Conservation (phyloP, 2,888 invertebrate genomes). For the Muscina levida region DNA sequence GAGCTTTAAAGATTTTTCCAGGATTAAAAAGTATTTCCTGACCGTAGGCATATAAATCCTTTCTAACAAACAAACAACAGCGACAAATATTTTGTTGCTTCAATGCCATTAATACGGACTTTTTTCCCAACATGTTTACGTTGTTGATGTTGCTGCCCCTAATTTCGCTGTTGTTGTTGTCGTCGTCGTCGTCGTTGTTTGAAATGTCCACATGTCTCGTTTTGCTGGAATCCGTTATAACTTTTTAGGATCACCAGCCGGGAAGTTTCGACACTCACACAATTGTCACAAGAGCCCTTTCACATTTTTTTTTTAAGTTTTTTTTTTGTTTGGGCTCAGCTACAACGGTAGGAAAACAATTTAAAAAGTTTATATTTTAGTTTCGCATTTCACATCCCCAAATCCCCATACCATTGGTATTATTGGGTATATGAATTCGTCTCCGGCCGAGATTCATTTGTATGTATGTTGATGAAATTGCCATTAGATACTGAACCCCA, state of each 20-base stretch:
- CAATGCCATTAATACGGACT: slow-evolving; percentile 17
- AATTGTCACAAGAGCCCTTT: neutral
- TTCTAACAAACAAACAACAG: slow-evolving; percentile 22
- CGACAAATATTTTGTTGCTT: slow-evolving; percentile 28
- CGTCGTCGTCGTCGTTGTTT: no score
- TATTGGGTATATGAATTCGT: slow-evolving; percentile 21
- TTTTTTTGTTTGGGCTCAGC: neutral
- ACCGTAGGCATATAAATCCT: slow-evolving; percentile 27
- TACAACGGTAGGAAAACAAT: neutral
- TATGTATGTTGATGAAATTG: neutral
- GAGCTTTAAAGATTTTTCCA: slow-evolving; percentile 27
- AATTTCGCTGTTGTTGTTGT: neutral
- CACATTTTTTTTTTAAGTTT: neutral
- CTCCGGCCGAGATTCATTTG: neutral
- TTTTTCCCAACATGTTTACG: neutral
- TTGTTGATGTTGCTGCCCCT: neutral
- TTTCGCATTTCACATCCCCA: neutral
- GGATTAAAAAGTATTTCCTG: slow-evolving; percentile 24
- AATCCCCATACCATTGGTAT: neutral
- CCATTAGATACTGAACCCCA: neutral
- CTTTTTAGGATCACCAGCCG: slow-evolving; percentile 6
- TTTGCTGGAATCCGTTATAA: slow-evolving; percentile 20
- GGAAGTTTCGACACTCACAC: neutral
- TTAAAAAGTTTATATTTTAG: slow-evolving; percentile 19
- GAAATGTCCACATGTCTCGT: slow-evolving; percentile 22